These are phyloP conservation scores for Vandiemenella viatica DNA, from an alignment of 2,888 invertebrate genomes.

Conservation along the genomic window DNA sequence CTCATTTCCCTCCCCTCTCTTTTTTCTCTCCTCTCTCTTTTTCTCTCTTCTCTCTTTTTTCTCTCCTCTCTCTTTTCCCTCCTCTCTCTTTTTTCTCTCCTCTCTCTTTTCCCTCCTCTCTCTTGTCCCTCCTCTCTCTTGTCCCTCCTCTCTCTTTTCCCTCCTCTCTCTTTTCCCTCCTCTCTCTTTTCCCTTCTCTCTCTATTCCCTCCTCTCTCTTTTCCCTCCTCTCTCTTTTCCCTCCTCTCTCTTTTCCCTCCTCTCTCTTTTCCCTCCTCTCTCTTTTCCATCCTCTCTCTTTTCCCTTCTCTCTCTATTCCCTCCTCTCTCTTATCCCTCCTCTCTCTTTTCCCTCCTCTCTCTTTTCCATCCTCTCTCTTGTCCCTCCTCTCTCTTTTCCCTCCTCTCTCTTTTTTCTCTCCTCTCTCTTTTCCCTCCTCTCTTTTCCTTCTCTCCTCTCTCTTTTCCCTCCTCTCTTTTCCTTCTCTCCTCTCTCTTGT, in stretches of 20 bases:
- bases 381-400: neutral
- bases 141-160: too few relatives aligned
- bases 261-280: neutral
- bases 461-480: neutral
- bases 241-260: neutral
- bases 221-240: neutral
- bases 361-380: neutral
- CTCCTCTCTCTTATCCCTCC: neutral
- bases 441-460: neutral
- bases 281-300: neutral
- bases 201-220: neutral
- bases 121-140: too few relatives aligned
- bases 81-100: too few relatives aligned
- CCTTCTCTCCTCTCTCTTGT: neutral
- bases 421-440: neutral
- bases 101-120: neutral
- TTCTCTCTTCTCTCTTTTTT: neutral
- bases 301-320: neutral
- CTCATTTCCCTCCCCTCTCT: too few relatives aligned
- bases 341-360: neutral
- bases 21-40: neutral
- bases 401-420: neutral
- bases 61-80: too few relatives aligned
- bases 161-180: neutral
- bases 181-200: too few relatives aligned